Evolutionary conservation across 2,113 vertebrate genomes (phyloP), one percentile per base, ranked within the genome.

Genomic region (Ageneiosus marmoratus): DNA sequence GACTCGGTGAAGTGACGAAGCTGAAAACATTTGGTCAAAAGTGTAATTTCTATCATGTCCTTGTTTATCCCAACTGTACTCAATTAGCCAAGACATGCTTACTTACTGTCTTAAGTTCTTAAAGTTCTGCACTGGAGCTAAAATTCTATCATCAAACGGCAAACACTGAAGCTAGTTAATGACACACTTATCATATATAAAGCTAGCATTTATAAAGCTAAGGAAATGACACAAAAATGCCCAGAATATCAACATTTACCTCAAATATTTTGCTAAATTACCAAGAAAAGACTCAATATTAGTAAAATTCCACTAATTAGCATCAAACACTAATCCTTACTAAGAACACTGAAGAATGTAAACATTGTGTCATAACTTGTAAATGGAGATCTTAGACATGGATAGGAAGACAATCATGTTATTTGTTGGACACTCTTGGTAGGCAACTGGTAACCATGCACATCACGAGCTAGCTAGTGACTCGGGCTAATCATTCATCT

Each of bases 51-150:
- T 0, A 75, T 29, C 50, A 50, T 29, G 46, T 48, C 46, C 44
- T 24, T 51, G 73, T 75, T 75, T 22, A 75, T 75, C 16, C 7
- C 18, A 1, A 11, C 32, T 13, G 16, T 6, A 53, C 16, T 5
- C 29, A 48, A 75, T 75, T 75, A 75, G 9, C 73, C 73, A 75
- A 53, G 48, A 75, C 29, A 3, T 75, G 73, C 32, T 53, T 32
- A 53, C 32, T 53, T 32, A 53, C 27, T 74, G 48, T 29, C 8
- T 70, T 46, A 44, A n/a, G 6, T 44, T 46, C 1, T 69, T 69
- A 4, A n/a, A 22, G 24, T 29, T 74, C 32, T 48, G n/a, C 70
- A 50, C 46, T 50, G 44, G 5, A 73, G 15, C 44, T 73, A 27
- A 5, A 50, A 73, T 24, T 11, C 69, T 46, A n/a, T 5, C n/a